Conservation (phyloP, 2,888 invertebrate species). For the Chelonus formosanus region DNA sequence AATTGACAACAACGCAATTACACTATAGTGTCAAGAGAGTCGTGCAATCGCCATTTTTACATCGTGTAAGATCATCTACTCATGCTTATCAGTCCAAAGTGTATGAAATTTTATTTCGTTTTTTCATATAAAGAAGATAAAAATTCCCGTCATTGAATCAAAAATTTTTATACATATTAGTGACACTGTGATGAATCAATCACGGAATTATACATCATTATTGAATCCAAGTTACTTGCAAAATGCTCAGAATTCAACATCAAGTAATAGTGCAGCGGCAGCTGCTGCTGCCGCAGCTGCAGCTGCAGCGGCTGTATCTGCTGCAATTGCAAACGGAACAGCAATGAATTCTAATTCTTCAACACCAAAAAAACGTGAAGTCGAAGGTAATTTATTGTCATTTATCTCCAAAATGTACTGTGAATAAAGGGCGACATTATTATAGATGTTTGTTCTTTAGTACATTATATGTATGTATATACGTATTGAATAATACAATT, state of each 20-base stretch:
- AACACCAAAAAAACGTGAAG: conserved; percentile 55
- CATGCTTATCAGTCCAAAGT: not conserved
- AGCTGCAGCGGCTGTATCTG: conserved; percentile 70
- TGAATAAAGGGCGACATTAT: not conserved
- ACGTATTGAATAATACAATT: too few species aligned
- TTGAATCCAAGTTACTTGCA: conserved; percentile 62
- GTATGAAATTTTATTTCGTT: not conserved
- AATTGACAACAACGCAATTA: conserved; percentile 7
- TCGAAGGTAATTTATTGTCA: conserved; percentile 50
- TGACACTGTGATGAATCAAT: conserved; percentile 55
- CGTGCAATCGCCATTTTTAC: conserved; percentile 12
- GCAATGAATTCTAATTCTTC: conserved; percentile 54
- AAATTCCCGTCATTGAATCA: not conserved
- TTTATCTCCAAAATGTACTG: not conserved
- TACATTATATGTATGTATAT: too few species aligned
- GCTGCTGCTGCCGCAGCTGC: conserved; percentile 69
- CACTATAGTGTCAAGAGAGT: not conserved
- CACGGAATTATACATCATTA: conserved; percentile 61
- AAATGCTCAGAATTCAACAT: conserved; percentile 60
- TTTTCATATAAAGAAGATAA: not conserved
- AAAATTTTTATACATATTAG: not conserved
- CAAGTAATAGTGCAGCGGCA: conserved; percentile 60
- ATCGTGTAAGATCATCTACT: not conserved
- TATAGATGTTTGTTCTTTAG: too few species aligned
- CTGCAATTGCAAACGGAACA: conserved; percentile 67